Evolutionary conservation across 2,888 invertebrate species (phyloP).

Genomic region (Mactromeris polynyma): DNA sequence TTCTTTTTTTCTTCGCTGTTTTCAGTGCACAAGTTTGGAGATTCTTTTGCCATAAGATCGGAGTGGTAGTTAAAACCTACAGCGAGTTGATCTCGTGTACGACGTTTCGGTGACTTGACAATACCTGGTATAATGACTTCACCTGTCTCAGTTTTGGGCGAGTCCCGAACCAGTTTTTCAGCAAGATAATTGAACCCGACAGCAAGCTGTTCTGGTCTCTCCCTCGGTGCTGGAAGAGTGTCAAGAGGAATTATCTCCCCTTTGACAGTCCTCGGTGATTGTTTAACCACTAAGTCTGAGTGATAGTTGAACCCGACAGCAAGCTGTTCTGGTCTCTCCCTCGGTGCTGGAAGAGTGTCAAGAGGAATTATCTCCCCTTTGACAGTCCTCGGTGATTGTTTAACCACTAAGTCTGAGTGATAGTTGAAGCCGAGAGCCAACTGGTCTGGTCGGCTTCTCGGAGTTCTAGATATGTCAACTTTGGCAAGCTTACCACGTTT

Average conservation of each 20-base stretch:
- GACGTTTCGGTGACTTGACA: slow-evolving; percentile 43
- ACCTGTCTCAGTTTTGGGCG: slow-evolving; percentile 53
- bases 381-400: slow-evolving; percentile 63
- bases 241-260: slow-evolving; percentile 65
- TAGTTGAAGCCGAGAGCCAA: slow-evolving; percentile 68
- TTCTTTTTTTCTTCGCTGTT: slow-evolving; percentile 26
- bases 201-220: slow-evolving; percentile 60
- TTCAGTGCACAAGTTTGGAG: slow-evolving; percentile 24
- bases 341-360: slow-evolving; percentile 46
- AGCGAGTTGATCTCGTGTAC: slow-evolving; percentile 61
- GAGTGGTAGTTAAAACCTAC: slow-evolving; percentile 67
- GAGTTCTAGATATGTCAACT: slow-evolving; percentile 53
- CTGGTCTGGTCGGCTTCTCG: slow-evolving; percentile 58
- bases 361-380: slow-evolving; percentile 61
- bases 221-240: slow-evolving; percentile 39
- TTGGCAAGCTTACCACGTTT: slow-evolving; percentile 44
- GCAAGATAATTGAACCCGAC: slow-evolving; percentile 62
- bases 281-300: slow-evolving; percentile 58
- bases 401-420: slow-evolving; percentile 58
- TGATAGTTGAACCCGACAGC: slow-evolving; percentile 68
- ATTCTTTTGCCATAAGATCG: slow-evolving; percentile 55
- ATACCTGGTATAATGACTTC: slow-evolving; percentile 33
- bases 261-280: slow-evolving; percentile 60
- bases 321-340: slow-evolving; percentile 58
- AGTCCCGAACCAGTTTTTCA: slow-evolving; percentile 58